Evolutionary conservation across 35 echinoderm and acorn worm genomes (phyloP).

Genomic region (Ophioderma brevispina): DNA sequence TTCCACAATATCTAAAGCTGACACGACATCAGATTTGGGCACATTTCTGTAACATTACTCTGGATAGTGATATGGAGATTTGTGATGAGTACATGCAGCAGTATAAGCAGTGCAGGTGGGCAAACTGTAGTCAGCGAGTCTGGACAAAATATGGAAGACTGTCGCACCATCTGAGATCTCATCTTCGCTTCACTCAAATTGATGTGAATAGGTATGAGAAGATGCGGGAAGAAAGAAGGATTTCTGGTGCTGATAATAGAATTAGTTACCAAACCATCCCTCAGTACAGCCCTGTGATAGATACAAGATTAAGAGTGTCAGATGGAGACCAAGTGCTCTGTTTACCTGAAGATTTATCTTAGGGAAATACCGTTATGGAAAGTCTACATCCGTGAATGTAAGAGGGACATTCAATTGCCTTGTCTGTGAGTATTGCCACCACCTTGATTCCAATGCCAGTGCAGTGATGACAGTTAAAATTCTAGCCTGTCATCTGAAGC

Average conservation of each 20-base stretch:
- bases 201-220: neutral
- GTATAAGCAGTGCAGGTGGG: neutral
- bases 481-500: neutral
- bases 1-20: neutral
- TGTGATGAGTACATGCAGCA: slow-evolving; percentile 6
- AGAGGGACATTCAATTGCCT: neutral
- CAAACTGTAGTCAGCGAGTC: neutral
- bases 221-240: neutral
- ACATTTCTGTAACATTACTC: neutral
- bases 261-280: neutral
- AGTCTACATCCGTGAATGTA: neutral
- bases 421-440: neutral
- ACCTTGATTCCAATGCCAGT: neutral
- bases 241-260: neutral
- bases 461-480: neutral
- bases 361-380: neutral
- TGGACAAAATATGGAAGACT: neutral
- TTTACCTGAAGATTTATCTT: neutral
- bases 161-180: neutral
- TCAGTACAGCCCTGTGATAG: neutral
- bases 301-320: neutral
- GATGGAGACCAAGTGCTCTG: neutral
- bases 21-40: neutral
- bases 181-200: slow-evolving; percentile 1
- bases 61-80: neutral